Evolutionary conservation across 2,113 vertebrate species (phyloP).

Genomic region (Aphelocoma coerulescens): DNA sequence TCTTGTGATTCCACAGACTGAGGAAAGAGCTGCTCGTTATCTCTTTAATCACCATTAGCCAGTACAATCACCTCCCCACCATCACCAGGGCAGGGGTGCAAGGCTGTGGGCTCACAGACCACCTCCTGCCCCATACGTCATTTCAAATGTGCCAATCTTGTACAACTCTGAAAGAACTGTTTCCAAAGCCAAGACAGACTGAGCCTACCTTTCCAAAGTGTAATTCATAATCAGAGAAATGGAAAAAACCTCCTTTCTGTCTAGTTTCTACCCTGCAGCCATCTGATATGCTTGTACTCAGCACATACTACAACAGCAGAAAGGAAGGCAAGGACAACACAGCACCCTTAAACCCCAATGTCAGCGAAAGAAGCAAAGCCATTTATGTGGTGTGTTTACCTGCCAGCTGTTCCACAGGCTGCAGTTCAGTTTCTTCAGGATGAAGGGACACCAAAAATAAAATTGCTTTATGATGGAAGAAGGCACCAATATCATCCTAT

Average conservation of each 20-base stretch:
- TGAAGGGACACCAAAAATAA: neutral
- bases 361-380: neutral
- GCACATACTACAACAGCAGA: neutral
- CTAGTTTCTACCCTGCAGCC: neutral
- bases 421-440: neutral
- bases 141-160: accelerated
- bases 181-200: neutral
- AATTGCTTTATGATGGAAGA: neutral
- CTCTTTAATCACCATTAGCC: neutral
- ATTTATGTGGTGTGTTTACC: neutral
- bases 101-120: neutral
- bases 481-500: neutral
- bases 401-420: neutral
- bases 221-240: neutral
- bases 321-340: neutral
- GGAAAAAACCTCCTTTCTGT: neutral
- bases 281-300: neutral
- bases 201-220: neutral
- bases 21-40: conserved; percentile 18
- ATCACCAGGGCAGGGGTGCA: neutral
- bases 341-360: neutral
- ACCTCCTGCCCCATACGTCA: neutral
- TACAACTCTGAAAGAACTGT: neutral
- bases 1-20: neutral
- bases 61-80: neutral